These are phyloP conservation scores for Seira musarum DNA, from an alignment of 2,888 invertebrate species.

Conservation along the genomic window DNA sequence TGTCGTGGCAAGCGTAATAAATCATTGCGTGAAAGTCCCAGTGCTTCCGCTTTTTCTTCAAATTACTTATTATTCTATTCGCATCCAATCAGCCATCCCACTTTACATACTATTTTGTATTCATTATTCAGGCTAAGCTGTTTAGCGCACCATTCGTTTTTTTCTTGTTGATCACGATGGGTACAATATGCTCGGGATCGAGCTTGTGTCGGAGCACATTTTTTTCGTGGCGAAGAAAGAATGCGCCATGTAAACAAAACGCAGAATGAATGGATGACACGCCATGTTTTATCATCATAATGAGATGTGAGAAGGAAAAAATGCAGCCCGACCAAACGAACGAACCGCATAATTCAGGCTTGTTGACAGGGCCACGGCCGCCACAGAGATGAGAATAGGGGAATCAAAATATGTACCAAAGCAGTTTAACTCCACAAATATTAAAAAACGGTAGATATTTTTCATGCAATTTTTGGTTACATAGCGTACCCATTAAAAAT, in stretches of 20 bases:
- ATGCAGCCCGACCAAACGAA: not conserved
- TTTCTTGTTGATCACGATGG: not conserved
- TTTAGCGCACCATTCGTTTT: not conserved
- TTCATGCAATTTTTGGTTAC: no score
- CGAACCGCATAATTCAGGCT: constrained; percentile 11
- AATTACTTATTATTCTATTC: constrained; percentile 42
- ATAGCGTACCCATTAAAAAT: no score
- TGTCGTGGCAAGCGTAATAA: constrained; percentile 31
- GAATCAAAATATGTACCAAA: not conserved
- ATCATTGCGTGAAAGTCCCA: constrained; percentile 3
- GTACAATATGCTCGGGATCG: not conserved
- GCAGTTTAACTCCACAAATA: not conserved
- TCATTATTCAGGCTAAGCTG: constrained; percentile 5
- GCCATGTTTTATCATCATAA: constrained; percentile 2
- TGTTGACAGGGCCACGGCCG: not conserved
- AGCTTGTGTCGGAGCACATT: not conserved
- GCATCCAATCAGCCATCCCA: constrained; percentile 45
- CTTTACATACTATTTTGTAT: constrained; percentile 18
- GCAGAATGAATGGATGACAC: not conserved
- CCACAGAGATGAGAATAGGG: not conserved
- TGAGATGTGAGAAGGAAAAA: not conserved
- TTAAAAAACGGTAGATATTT: no score
- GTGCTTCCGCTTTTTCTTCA: constrained; percentile 12
- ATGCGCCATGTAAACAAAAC: not conserved
- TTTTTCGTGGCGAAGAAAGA: constrained; percentile 9